Evolutionary conservation across 2,888 invertebrate species (phyloP).

Genomic region (Cheilosia vernalis): DNA sequence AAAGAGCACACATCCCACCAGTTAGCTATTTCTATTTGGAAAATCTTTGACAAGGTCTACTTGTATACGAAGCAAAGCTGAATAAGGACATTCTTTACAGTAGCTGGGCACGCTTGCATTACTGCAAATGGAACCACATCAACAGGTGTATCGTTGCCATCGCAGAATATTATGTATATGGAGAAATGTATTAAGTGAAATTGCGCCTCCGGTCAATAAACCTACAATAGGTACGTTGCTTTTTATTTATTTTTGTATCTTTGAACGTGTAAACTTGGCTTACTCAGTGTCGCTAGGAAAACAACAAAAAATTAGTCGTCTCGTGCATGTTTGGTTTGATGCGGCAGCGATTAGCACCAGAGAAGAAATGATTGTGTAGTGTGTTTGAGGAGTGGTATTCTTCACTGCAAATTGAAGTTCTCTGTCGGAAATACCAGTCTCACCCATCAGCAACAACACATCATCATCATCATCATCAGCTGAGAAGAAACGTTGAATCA

Average conservation of each 20-base stretch:
- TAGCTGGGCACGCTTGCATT: no score
- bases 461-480: constrained; percentile 19
- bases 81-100: no score
- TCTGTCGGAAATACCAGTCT: constrained; percentile 22
- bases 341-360: constrained; percentile 35
- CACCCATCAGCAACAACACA: constrained; percentile 7
- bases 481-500: constrained; percentile 15
- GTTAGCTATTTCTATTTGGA: no score
- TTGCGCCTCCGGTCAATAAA: constrained; percentile 65
- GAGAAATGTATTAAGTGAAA: constrained; percentile 52
- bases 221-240: constrained; percentile 41
- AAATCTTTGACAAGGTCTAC: no score
- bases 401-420: constrained; percentile 33
- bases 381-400: constrained; percentile 6
- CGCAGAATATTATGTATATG: constrained; percentile 11
- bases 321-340: constrained; percentile 39
- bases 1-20: neutral
- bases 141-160: neutral
- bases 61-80: no score
- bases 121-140: no score
- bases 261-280: neutral
- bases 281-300: constrained; percentile 33
- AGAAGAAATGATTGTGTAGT: neutral
- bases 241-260: constrained; percentile 36
- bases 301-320: constrained; percentile 14